Evolutionary conservation across 1,140 invertebrate genomes (phyloP), one percentile per base, ranked within the genome.

Genomic region (Penaeus indicus): DNA sequence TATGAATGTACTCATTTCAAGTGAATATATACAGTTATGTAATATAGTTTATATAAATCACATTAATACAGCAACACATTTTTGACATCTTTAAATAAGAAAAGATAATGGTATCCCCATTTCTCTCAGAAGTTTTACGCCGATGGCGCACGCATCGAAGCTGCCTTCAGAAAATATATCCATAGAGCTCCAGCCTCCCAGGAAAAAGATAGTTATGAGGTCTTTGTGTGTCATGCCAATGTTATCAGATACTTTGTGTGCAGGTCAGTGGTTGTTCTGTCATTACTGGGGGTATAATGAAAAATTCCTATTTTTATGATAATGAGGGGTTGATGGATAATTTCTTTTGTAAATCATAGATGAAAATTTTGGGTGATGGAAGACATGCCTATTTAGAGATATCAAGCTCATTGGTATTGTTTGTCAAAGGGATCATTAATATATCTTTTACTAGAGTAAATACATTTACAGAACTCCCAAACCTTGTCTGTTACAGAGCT

Each of bases 191-290:
- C 95, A 80, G 94, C 95, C 3, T 93, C 94, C 8, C 97, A 99
- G 93, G 92, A 93, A 62, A 93, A 96, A 86, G 97, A 99, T 92
- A 95, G 95, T 11, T 98, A 97, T 92, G 99, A 99, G 78, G 92
- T 99, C 54, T 94, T 99, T 75, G 98, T 99, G 10, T 99, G 98
- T 91, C 99, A 99, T 94, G 98, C 97, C 21, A 99, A 99, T 94
- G 98, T 99, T 19, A 99, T 99, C 91, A 94, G 99, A 87, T 99
- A 99, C 93, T 99, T 99, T 93, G 96, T 99, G 25, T 99, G 98
- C 94, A 95, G 84, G 90, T 91, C 22, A 85, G 69, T 54, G 10
- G 16, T 22, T 10, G 16, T 84, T 91, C 82, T 92, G 91, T 91
- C 90, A 90, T 90, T 94, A 16, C 72, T 38, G 1, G 7, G 27